Percentiles rank a stretch among this genome's conserved stretches.
phyloP scores from a whole-genome alignment of 1,140 invertebrate genomes.

The Drosophila ananassae region DNA sequence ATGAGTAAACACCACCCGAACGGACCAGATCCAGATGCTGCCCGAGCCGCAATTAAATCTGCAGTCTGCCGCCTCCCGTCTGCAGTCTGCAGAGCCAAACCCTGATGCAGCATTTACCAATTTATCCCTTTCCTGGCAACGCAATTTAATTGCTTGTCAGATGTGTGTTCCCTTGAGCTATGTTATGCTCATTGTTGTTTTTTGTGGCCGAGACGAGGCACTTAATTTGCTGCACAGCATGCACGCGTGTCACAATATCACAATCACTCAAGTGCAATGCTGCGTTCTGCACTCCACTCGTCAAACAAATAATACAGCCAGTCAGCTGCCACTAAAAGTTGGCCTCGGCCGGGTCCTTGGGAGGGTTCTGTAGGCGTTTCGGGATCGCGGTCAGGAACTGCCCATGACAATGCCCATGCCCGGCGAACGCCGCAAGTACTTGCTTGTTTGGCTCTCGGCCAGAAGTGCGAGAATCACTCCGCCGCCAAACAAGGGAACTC shows the following conservation, averaged over 20 bases:
- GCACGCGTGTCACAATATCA: constrained; percentile 72
- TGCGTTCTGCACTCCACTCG: constrained; percentile 12
- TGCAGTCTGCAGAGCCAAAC: no score
- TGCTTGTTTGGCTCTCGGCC: constrained; percentile 39
- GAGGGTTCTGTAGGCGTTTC: neutral
- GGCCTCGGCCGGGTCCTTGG: constrained; percentile 44
- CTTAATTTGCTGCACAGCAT: constrained; percentile 75
- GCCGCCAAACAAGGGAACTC: constrained; percentile 60
- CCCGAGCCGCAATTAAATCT: constrained; percentile 69
- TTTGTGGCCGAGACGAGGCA: constrained; percentile 51
- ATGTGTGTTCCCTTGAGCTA: constrained; percentile 19
- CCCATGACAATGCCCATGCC: constrained; percentile 36
- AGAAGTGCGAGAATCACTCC: constrained; percentile 34
- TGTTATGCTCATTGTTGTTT: constrained; percentile 43
- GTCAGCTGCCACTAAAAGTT: constrained; percentile 37
- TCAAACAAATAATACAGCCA: constrained; percentile 14
- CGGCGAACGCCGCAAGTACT: constrained; percentile 27
- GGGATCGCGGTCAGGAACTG: constrained; percentile 48
- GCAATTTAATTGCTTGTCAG: constrained; percentile 78
- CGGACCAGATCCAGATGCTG: constrained; percentile 9
- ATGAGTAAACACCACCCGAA: constrained; percentile 33
- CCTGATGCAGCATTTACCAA: constrained; percentile 56
- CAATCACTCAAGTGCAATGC: constrained; percentile 69
- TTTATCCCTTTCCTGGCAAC: constrained; percentile 48
- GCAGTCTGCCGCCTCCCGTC: neutral